phyloP scores from a whole-genome alignment of 2,113 vertebrate species.

The Pipra filicauda region DNA sequence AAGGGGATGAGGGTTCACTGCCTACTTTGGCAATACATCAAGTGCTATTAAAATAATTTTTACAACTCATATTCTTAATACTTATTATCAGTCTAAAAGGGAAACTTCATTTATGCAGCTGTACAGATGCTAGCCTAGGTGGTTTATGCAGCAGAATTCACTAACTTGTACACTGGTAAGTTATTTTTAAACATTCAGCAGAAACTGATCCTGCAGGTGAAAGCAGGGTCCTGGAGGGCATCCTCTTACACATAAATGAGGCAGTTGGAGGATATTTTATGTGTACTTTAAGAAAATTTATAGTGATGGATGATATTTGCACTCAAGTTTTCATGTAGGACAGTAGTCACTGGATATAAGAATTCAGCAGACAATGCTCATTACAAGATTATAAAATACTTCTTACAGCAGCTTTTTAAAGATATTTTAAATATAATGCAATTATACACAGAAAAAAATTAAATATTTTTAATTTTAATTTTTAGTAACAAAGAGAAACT shows the following conservation, averaged over 20 bases:
- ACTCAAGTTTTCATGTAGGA: background rate
- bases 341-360: background rate
- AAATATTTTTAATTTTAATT: background rate
- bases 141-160: background rate
- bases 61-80: background rate
- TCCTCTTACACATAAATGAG: background rate
- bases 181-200: background rate
- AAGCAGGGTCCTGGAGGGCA: background rate
- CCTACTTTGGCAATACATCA: background rate
- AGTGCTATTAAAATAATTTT: background rate
- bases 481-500: background rate
- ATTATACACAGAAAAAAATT: background rate
- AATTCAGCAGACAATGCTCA: background rate
- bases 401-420: background rate
- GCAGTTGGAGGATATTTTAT: background rate
- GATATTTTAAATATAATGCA: background rate
- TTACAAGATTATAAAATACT: background rate
- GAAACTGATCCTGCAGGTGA: background rate
- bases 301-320: background rate
- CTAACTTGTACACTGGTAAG: background rate
- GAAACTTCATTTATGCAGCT: background rate
- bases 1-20: background rate
- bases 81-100: background rate
- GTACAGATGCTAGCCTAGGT: background rate
- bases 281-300: background rate